Base-by-base conservation (phyloP, 2,797 vertebrate species). In the Anisognathus igniventris region DNA sequence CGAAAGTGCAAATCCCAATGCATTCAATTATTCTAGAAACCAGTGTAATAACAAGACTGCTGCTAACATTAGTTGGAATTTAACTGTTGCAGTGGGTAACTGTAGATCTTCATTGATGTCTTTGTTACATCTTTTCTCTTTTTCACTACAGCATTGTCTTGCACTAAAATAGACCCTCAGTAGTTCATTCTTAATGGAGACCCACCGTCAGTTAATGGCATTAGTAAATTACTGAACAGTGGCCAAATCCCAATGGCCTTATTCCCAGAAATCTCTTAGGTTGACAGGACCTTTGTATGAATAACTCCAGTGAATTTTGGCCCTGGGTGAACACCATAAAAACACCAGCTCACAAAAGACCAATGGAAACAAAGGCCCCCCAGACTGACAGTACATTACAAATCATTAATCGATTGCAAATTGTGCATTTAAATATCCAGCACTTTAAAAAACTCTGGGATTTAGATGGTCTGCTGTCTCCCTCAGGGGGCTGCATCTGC, bases 231-330 rank as follows among this genome's bases (percentile, higher is more conserved):
- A 75, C 87, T 96, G 96, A 94, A 91, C 82, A 91, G 73, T 92
- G 64, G 87, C 96, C 92, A 88, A 96, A 86, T 96, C 81, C 95
- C 87, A 88, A 81, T 97, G 96, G 89, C 93, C 81, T 95, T 95
- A 75, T 95, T 96, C 94, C 95, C 93, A 95, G 96, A 96, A 96
- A 93, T 40, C 85, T 93, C 87, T 94, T 82, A 93, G 87, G 40
- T n/a, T 95, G 95, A 96, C 93, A 94, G 85, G 79, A 96, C 66
- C 76, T 96, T 94, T 96, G 82, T 95, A 81, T 82, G 70, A 92
- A 30, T 73, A 81, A 81, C 53, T 88, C 82, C 30, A 86, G 76
- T 91, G 90, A 95, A 90, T 96, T 96, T 94, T 96, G 95, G 95
- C 93, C 93, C 62, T 76, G 89, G 67, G 51, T 93, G 82, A 92